Base-by-base conservation (phyloP, 2,888 invertebrate species). In the Lasioglossum figueresi region DNA sequence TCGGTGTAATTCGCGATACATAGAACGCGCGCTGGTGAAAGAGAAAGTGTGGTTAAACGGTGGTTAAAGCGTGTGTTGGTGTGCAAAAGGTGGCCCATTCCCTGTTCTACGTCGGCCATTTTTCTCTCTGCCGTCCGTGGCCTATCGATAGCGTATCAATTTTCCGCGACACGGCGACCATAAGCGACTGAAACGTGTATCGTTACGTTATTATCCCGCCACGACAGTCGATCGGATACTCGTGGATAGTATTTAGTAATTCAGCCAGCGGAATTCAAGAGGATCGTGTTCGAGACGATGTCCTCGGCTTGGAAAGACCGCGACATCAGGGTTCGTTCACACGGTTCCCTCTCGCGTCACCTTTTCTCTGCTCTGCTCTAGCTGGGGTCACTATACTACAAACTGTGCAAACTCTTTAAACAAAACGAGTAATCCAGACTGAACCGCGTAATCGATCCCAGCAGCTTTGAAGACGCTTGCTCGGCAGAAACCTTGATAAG, bases 21-120 rank as follows among this genome's bases (percentile, higher is more conserved):
- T 27, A 70, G 37, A 81, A 34, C n/a, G n/a, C 23, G 34, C 71
- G 70, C 59, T 73, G 79, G 89, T 89, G 89, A 89, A 89, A 89
- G 89, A 86, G 85, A 89, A 89, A 89, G 88, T 86, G 81, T 73
- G 74, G 68, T 8, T 70, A 63, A 34, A 63, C 27, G 63, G 2
- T 63, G 19, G 63, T 78, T 87, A 86, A 79, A 72, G 31, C 19
- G 23, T 31, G 63, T 37, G 68, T 37, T 31, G 4, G 37, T 10
- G 23, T 19, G 63, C 66, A 4, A 12, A 68, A 37, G 34, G 19
- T 37, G 68, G 8, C 16, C 27, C 4, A 3, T 27, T 59, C 27
- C 27, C 12, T 27, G 59, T 27, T 59, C 16, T 71, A 40, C n/a
- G 40, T 71, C 40, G 16, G 16, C 31, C 43, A 19, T 40, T 70